Percentiles rank a stretch among this genome's conserved stretches.
phyloP scores from a whole-genome alignment of 2,113 vertebrate species.

The Anarhynchus alexandrinus region DNA sequence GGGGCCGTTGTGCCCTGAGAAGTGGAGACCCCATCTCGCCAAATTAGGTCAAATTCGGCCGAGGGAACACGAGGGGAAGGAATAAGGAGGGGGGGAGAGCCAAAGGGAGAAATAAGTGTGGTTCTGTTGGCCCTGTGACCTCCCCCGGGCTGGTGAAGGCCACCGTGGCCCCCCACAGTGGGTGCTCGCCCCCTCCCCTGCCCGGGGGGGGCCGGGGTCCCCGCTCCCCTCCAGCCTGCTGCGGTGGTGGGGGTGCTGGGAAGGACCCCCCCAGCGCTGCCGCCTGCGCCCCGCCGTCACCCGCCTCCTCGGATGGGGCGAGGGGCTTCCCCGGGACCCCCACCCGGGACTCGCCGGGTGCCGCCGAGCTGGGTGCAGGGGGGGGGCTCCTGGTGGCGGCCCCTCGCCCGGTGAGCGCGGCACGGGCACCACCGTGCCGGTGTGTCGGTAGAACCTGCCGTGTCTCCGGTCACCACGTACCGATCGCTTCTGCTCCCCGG shows the following conservation, averaged over 20 bases:
- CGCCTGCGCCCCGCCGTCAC: not conserved
- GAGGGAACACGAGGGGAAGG: not conserved
- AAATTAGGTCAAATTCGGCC: constrained; percentile 50
- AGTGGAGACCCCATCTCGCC: constrained; percentile 51
- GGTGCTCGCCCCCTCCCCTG: not conserved
- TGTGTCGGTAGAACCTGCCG: not conserved
- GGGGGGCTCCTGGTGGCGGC: not conserved
- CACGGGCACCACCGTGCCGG: not conserved
- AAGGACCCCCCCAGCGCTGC: not conserved
- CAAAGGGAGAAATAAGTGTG: not conserved
- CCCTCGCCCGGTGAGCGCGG: accelerated
- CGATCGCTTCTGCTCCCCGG: not conserved
- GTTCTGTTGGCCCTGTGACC: constrained; percentile 24
- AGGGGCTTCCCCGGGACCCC: not conserved
- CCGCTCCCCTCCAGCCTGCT: not conserved
- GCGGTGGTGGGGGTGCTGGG: accelerated
- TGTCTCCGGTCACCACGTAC: accelerated
- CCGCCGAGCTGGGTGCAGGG: not conserved
- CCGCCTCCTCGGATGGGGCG: not conserved
- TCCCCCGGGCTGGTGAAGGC: accelerated
- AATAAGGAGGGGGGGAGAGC: not conserved
- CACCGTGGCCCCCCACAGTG: accelerated
- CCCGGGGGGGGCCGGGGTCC: not conserved
- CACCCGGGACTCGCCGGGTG: accelerated
- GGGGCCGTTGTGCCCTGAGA: constrained; percentile 13